Evolutionary conservation across 2,797 vertebrate species (phyloP).

Genomic region (Steatocranus sp.): DNA sequence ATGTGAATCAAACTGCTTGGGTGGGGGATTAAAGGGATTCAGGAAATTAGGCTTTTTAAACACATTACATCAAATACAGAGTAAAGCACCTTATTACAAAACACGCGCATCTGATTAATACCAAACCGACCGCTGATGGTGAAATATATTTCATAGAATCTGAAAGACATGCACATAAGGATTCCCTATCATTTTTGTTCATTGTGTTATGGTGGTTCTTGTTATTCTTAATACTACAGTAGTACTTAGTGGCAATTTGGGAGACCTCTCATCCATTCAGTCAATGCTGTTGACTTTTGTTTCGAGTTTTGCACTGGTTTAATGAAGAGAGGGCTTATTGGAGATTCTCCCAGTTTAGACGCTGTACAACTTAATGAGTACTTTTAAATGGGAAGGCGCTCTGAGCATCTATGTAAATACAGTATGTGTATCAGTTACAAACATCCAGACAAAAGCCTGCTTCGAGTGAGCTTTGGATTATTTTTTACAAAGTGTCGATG

Average conservation of each 20-base stretch:
- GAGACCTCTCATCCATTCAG: slow-evolving; percentile 49
- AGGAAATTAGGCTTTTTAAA: slow-evolving; percentile 67
- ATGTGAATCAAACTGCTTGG: slow-evolving; percentile 64
- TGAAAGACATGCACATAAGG: slow-evolving; percentile 69
- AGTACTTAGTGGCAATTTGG: slow-evolving; percentile 51
- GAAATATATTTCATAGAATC: slow-evolving; percentile 59
- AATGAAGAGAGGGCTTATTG: slow-evolving; percentile 49
- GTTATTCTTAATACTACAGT: slow-evolving; percentile 52
- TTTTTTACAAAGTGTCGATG: slow-evolving; percentile 56
- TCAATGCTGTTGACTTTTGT: slow-evolving; percentile 40
- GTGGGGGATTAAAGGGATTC: slow-evolving; percentile 54
- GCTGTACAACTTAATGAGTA: slow-evolving; percentile 57
- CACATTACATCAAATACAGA: slow-evolving; percentile 58
- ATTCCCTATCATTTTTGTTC: slow-evolving; percentile 67
- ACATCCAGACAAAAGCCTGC: slow-evolving; percentile 48
- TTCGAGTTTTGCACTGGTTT: slow-evolving; percentile 69
- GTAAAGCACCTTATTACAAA: slow-evolving; percentile 79
- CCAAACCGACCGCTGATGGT: slow-evolving; percentile 77
- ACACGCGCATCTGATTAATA: slow-evolving; percentile 63
- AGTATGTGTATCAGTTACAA: slow-evolving; percentile 48
- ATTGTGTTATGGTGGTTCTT: slow-evolving; percentile 54
- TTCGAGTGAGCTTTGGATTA: slow-evolving; percentile 55
- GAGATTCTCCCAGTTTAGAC: slow-evolving; percentile 59
- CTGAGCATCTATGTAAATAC: slow-evolving; percentile 63
- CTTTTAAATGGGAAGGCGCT: slow-evolving; percentile 53